Evolutionary conservation across 1,140 invertebrate genomes (phyloP).

Genomic region (Zeugodacus cucurbitae): DNA sequence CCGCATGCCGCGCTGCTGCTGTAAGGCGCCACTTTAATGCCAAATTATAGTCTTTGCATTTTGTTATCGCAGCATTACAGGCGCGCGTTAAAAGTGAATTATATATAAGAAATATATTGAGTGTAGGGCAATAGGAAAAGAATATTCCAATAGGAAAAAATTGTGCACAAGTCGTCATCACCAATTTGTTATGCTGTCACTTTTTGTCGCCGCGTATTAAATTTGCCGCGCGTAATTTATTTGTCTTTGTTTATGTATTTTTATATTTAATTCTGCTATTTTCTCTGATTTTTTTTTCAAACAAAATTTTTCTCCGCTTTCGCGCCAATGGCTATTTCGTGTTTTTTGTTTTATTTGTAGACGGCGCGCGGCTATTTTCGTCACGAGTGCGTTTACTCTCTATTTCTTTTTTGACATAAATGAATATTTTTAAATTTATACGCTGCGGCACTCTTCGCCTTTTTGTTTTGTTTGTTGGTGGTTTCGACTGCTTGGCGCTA

Average conservation of each 20-base stretch:
- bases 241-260: not conserved
- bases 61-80: not conserved
- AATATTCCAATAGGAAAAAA: not conserved
- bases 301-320: not conserved
- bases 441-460: not conserved
- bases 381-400: not conserved
- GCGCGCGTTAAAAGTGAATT: not conserved
- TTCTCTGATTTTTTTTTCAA: not conserved
- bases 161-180: not conserved
- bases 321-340: not conserved
- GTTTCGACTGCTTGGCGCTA: not conserved
- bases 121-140: not conserved
- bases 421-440: not conserved
- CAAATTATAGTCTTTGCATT: not conserved
- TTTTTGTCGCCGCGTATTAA: not conserved
- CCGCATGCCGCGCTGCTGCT: not conserved
- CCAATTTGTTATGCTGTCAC: not conserved
- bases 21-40: not conserved
- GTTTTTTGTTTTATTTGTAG: not conserved
- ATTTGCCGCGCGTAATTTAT: not conserved
- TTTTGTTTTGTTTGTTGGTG: not conserved
- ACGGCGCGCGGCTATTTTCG: not conserved
- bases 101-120: not conserved
- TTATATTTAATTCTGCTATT: not conserved
- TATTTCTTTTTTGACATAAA: slow-evolving; percentile 2